phyloP scores from a whole-genome alignment of 2,797 vertebrate species.

The Trachurus trachurus region DNA sequence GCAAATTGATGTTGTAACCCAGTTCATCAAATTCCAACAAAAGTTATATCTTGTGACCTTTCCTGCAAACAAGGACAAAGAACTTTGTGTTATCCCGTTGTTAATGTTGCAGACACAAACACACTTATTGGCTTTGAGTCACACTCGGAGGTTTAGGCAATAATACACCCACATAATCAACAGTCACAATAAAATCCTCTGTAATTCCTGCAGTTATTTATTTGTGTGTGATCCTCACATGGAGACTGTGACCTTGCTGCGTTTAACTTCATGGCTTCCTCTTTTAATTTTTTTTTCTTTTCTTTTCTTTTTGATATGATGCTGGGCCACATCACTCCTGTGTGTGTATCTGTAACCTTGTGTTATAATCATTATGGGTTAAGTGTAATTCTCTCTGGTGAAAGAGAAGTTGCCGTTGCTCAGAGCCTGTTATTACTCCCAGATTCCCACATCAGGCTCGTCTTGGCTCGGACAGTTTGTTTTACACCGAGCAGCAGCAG shows the following conservation, averaged over 20 bases:
- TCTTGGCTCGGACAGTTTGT: constrained; percentile 56
- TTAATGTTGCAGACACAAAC: neutral
- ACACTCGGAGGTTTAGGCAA: neutral
- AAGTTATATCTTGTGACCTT: constrained; percentile 15
- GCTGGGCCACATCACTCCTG: neutral
- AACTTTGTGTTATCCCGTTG: neutral
- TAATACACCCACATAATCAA: neutral
- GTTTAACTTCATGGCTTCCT: neutral
- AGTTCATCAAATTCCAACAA: neutral
- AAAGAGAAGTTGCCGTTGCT: constrained; percentile 38
- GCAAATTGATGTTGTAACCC: neutral
- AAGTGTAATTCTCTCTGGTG: constrained; percentile 20
- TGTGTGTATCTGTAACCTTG: neutral
- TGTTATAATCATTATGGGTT: constrained; percentile 16
- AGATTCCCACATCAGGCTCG: constrained; percentile 50
- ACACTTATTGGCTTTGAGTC: neutral
- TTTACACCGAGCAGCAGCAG: constrained; percentile 15
- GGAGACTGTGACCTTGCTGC: constrained; percentile 10
- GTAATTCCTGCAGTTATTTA: neutral
- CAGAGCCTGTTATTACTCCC: constrained; percentile 46
- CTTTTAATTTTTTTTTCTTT: neutral
- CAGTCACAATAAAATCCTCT: neutral
- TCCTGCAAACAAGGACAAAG: neutral
- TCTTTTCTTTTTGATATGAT: neutral
- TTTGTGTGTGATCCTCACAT: neutral